Base-by-base conservation (phyloP, 2,797 vertebrate genomes). In the Schizopygopsis malacanthus region DNA sequence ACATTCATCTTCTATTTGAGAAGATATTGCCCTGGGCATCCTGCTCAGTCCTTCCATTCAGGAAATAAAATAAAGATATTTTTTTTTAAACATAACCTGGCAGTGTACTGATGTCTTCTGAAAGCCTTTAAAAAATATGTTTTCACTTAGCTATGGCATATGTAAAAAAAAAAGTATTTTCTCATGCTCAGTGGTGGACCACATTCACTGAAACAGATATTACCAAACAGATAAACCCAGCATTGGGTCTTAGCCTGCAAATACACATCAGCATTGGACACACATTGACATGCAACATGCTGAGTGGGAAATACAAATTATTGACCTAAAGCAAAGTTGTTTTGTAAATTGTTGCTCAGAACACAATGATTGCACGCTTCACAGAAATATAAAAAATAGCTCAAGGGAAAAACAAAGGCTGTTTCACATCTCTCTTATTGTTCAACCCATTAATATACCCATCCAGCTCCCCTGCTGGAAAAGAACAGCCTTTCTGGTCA, bases 11-110 rank as follows among this genome's bases (percentile, higher is more conserved):
- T 33, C 45, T n/a, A 86, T 86, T 91, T 90, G 89, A 54, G 28
- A 89, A 91, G 88, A 88, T 52, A 89, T 89, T 88, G 92, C 91
- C 88, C 56, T 73, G 86, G 92, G 90, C 90, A 11, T 88, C 89
- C 69, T 82, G 84, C 83, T 86, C 59, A n/a, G 28, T 41, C 59
- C 9, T 86, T 86, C 86, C 75, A 82, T 70, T 86, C 82, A 76
- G 45, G 71, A 87, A 89, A 82, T 61, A 65, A 80, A 87, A 28
- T 22, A 18, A 43, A 5, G 67, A 45, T 28, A 28, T 28, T 45
- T 45, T 43, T 43, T 43, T 43, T 43, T 9, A 43, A 10, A 45
- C 75, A 75, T 83, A 81, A 72, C 59, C 41, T 43, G 69, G 83
- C 76, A 88, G 37, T 71, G 50, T 54, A 76, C 65, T 84, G 69